phyloP scores from a whole-genome alignment of 2,113 vertebrate species.

The Globicephala melas region DNA sequence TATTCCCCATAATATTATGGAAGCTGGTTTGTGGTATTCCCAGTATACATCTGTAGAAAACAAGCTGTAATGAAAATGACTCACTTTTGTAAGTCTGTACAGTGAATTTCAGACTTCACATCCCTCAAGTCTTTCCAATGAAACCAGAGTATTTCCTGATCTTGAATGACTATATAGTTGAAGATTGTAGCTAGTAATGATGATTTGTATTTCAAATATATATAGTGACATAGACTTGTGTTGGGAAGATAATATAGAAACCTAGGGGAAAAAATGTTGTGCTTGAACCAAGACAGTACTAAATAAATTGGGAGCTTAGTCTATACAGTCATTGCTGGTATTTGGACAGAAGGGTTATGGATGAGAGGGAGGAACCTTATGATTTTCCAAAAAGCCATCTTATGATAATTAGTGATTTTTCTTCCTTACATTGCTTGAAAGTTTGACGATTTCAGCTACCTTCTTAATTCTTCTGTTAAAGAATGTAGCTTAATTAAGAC shows the following conservation, averaged over 20 bases:
- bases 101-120: not conserved
- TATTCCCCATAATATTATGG: not conserved
- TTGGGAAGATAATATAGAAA: constrained; percentile 3
- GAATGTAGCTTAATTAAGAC: constrained; percentile 67
- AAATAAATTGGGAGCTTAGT: not conserved
- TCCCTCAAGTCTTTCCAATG: not conserved
- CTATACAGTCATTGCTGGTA: not conserved
- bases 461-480: constrained; percentile 68
- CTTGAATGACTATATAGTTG: not conserved
- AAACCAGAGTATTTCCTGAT: constrained; percentile 36
- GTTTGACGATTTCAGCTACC: constrained; percentile 49
- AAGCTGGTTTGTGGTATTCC: not conserved
- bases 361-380: not conserved
- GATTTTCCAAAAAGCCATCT: not conserved
- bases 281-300: not conserved
- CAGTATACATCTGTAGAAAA: not conserved
- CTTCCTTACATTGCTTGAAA: not conserved
- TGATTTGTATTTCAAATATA: not conserved
- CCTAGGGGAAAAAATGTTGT: not conserved
- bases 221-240: not conserved
- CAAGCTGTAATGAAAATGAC: constrained; percentile 20
- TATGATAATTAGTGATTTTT: not conserved
- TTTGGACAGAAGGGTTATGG: not conserved
- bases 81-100: not conserved
- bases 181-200: constrained; percentile 23